Conservation (phyloP, 1,140 invertebrate genomes). For the Drosophila insularis region DNA sequence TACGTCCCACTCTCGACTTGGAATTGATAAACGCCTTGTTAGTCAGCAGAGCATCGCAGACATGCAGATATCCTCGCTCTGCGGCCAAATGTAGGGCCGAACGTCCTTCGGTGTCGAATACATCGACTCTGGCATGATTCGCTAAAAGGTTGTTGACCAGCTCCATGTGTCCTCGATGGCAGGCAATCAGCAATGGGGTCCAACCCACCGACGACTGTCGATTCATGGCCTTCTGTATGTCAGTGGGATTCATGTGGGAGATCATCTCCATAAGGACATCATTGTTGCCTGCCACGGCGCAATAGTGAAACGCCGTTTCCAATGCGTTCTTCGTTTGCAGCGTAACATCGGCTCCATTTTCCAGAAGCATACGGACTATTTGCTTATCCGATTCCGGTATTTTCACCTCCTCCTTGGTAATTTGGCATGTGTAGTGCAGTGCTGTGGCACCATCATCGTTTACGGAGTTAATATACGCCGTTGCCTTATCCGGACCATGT, state of each 20-base stretch:
- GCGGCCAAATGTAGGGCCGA: constrained; percentile 97
- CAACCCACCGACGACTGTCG: constrained; percentile 95
- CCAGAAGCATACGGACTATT: constrained; percentile 93
- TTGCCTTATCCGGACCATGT: constrained; percentile 88
- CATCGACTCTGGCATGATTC: constrained; percentile 98
- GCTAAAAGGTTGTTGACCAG: constrained; percentile 92
- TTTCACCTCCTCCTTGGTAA: constrained; percentile 89
- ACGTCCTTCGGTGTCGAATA: constrained; percentile 98
- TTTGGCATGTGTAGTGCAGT: constrained; percentile 93
- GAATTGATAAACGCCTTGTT: constrained; percentile 99
- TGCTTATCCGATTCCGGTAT: constrained; percentile 93
- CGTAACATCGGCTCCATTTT: constrained; percentile 94
- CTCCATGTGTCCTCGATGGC: constrained; percentile 90
- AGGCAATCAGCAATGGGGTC: constrained; percentile 97
- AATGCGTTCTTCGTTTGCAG: constrained; percentile 92
- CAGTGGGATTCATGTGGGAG: constrained; percentile 91
- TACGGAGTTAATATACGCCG: constrained; percentile 90
- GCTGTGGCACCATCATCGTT: constrained; percentile 96
- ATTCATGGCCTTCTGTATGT: constrained; percentile 96
- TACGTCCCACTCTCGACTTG: constrained; percentile 92
- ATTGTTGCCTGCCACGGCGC: constrained; percentile 97
- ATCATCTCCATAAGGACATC: constrained; percentile 97
- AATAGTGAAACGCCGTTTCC: constrained; percentile 98
- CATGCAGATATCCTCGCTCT: constrained; percentile 95
- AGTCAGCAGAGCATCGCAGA: constrained; percentile 96